These are phyloP conservation scores for Pristionchus pacificus DNA, from an alignment of 1,140 invertebrate species.

Conservation along the genomic window DNA sequence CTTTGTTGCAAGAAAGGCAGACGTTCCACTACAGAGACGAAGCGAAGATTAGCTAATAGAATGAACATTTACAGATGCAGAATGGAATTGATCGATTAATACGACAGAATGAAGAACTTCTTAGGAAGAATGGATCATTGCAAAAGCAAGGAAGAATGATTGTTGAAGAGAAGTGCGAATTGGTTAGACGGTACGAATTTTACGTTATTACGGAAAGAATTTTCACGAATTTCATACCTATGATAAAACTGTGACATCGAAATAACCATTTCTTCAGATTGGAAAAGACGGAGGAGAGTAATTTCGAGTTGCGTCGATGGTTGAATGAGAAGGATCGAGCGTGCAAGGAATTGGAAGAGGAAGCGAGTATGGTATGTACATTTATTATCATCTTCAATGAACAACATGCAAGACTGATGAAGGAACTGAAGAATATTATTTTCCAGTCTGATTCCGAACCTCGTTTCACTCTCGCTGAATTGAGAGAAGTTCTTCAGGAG, in stretches of 20 bases:
- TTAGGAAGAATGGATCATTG: constrained; percentile 39
- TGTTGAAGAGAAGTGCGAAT: constrained; percentile 40
- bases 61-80: constrained; percentile 36
- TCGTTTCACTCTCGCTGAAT: constrained; percentile 80
- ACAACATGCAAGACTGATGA: no score
- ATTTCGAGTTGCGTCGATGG: constrained; percentile 37
- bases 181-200: constrained; percentile 23
- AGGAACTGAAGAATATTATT: constrained; percentile 1
- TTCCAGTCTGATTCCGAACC: constrained; percentile 60
- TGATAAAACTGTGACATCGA: no score
- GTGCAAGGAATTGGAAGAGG: constrained; percentile 49
- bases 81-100: constrained; percentile 46
- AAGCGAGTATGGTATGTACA: constrained; percentile 22
- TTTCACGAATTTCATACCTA: no score
- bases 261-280: constrained; percentile 11
- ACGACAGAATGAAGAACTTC: constrained; percentile 39
- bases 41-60: no score
- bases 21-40: no score
- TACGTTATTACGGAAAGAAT: no score
- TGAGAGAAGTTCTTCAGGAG: constrained; percentile 80
- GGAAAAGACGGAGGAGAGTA: constrained; percentile 42
- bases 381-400: no score
- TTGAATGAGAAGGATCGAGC: constrained; percentile 51
- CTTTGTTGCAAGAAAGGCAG: no score
- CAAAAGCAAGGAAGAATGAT: constrained; percentile 42